A percentile compares a stretch with the other conserved stretches of the same genome.
phyloP scores from a whole-genome alignment of 2,888 invertebrate genomes.

The Harpalus rufipes region DNA sequence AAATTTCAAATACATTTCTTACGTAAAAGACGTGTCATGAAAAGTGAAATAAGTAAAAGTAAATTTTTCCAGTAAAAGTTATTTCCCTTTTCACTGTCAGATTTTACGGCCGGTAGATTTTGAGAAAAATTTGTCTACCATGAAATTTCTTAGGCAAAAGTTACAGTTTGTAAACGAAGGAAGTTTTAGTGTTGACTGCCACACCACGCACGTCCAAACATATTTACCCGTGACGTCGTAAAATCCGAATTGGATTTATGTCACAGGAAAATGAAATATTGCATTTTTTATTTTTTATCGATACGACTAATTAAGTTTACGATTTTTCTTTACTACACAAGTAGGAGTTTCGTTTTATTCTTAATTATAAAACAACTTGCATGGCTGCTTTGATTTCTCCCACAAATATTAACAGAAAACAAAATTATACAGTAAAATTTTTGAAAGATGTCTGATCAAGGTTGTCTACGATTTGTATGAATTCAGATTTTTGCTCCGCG shows the following conservation, averaged over 20 bases:
- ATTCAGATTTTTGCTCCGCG: no score
- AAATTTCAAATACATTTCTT: no score
- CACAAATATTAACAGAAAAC: no score
- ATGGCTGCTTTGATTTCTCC: no score
- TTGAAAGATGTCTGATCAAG: no score
- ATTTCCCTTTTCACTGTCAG: not conserved
- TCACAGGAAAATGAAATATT: slow-evolving; percentile 17
- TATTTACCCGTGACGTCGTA: slow-evolving; percentile 52
- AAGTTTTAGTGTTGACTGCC: slow-evolving; percentile 23
- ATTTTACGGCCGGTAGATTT: not conserved
- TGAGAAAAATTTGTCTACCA: not conserved
- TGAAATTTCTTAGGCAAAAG: not conserved
- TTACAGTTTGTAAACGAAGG: not conserved
- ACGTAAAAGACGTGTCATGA: not conserved
- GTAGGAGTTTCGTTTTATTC: not conserved
- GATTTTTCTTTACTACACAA: not conserved
- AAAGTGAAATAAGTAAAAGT: slow-evolving; percentile 1
- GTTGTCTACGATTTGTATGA: no score
- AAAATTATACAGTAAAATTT: no score
- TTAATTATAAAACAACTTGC: not conserved
- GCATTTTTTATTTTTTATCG: slow-evolving; percentile 26
- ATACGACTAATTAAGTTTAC: slow-evolving; percentile 32
- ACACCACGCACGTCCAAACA: slow-evolving; percentile 52
- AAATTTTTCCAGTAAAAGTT: not conserved
- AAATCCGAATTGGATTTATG: slow-evolving; percentile 29